phyloP scores from a whole-genome alignment of 2,797 vertebrate genomes.

The Todus mexicanus region DNA sequence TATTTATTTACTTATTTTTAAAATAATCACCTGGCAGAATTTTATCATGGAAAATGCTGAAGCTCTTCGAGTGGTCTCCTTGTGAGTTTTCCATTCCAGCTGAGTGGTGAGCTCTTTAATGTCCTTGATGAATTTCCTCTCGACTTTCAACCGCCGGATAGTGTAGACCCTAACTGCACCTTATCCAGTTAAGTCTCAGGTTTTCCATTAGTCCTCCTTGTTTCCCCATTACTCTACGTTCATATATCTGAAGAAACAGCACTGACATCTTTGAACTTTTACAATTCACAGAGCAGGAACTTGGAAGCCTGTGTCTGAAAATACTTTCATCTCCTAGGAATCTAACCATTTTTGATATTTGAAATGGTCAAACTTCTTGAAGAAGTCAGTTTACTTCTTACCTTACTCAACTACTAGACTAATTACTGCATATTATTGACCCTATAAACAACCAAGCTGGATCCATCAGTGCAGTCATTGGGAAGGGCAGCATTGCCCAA shows the following conservation, averaged over 20 bases:
- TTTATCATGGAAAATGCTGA: background rate
- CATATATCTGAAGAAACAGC: background rate
- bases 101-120: background rate
- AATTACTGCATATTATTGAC: conserved; percentile 18
- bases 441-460: background rate
- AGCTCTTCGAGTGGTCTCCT: background rate
- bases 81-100: background rate
- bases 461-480: background rate
- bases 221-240: background rate
- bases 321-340: background rate
- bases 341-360: background rate
- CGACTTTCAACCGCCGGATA: background rate
- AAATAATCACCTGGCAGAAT: background rate
- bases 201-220: background rate
- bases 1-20: background rate
- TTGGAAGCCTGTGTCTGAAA: background rate
- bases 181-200: background rate
- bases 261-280: background rate
- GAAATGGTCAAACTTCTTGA: background rate
- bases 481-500: conserved; percentile 4
- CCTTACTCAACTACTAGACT: background rate
- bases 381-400: background rate
- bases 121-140: background rate
- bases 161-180: background rate
- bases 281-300: background rate